Percentiles rank a stretch among this genome's conserved stretches.
These are phyloP conservation scores for Nerophis ophidion DNA, from an alignment of 2,113 vertebrate genomes.

Conservation along the genomic window DNA sequence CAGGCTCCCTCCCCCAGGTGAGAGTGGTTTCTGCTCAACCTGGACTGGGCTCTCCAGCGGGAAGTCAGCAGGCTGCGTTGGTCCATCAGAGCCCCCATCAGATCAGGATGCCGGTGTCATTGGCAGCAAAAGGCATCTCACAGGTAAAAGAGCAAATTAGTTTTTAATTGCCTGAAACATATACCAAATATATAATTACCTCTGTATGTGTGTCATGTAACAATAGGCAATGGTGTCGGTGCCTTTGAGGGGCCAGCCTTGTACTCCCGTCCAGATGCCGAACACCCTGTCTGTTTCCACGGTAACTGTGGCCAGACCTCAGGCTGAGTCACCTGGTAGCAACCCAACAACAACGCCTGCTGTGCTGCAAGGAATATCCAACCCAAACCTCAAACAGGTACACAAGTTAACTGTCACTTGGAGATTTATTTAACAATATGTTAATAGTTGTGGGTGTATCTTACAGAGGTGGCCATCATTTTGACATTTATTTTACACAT, in stretches of 20 bases:
- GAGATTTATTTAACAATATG: no score
- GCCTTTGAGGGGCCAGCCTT: constrained; percentile 79
- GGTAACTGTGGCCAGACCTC: constrained; percentile 76
- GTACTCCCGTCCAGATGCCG: constrained; percentile 73
- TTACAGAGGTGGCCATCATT: no score
- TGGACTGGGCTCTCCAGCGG: constrained; percentile 63
- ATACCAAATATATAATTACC: not conserved
- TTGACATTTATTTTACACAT: no score
- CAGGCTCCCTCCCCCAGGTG: constrained; percentile 83
- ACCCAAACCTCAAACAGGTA: constrained; percentile 93
- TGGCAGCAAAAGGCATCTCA: constrained; percentile 80
- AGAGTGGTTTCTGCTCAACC: constrained; percentile 84
- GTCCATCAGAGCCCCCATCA: constrained; percentile 80
- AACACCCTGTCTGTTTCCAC: constrained; percentile 76
- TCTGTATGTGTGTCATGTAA: not conserved
- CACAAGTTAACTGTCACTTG: not conserved
- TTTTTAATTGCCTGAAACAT: not conserved
- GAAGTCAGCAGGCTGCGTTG: constrained; percentile 72
- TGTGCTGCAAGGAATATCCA: constrained; percentile 81
- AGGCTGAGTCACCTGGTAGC: constrained; percentile 71
- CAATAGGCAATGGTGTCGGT: constrained; percentile 81
- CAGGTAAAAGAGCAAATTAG: constrained; percentile 72
- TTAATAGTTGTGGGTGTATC: no score
- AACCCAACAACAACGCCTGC: constrained; percentile 72
- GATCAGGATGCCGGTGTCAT: constrained; percentile 82